These are phyloP conservation scores for Manacus vitellinus DNA, from an alignment of 2,113 vertebrate species.

Conservation along the genomic window DNA sequence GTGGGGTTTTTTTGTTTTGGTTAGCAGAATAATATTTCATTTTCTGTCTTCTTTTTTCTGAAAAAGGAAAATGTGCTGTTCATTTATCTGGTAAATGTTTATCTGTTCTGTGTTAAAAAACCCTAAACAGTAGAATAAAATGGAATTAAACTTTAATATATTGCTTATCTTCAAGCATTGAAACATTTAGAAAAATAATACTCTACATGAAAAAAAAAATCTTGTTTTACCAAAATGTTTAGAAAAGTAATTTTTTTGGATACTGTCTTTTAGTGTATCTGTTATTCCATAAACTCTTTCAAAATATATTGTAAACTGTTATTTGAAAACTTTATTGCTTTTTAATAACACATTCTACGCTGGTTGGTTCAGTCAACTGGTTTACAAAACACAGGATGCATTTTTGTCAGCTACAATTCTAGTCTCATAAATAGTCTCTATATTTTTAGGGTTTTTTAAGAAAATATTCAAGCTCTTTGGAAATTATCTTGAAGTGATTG, in stretches of 20 bases:
- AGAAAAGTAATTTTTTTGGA: constrained; percentile 37
- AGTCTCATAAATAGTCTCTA: background rate
- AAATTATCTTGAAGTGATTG: background rate
- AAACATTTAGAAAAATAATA: constrained; percentile 65
- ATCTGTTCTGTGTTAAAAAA: constrained; percentile 2
- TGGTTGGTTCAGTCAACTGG: background rate
- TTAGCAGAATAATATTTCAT: constrained; percentile 33
- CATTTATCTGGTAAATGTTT: constrained; percentile 67
- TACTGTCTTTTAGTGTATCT: background rate
- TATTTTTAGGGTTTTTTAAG: background rate
- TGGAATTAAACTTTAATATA: constrained; percentile 74
- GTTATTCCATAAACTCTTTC: background rate
- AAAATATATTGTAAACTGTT: background rate
- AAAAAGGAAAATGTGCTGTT: constrained; percentile 35
- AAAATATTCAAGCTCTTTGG: background rate
- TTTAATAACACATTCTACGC: constrained; percentile 26
- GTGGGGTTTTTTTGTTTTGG: background rate
- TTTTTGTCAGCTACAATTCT: background rate
- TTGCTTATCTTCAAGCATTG: constrained; percentile 57
- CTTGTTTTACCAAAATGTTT: constrained; percentile 55
- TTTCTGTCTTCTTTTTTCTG: constrained; percentile 3
- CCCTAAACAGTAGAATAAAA: constrained; percentile 65
- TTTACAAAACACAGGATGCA: background rate
- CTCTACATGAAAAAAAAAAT: constrained; percentile 38
- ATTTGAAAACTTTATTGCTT: background rate